Conservation (phyloP, 2,797 vertebrate species). For the Chaetodon trifasciatus region DNA sequence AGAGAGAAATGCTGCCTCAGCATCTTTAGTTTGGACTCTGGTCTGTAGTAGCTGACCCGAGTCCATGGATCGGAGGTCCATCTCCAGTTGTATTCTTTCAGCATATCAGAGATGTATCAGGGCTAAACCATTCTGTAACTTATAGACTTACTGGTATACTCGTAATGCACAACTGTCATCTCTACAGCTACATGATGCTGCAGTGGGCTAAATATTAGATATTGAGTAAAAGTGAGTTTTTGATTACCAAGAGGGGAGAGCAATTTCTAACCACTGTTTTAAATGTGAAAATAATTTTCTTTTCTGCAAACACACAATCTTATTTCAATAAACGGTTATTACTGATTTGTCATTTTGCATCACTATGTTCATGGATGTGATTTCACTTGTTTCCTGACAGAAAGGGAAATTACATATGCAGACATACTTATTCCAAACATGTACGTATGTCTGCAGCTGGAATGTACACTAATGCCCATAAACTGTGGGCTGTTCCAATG, state of each 20-base stretch:
- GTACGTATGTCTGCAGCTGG: not conserved
- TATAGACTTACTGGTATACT: not conserved
- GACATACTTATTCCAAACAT: not conserved
- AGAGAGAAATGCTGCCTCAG: too few species aligned
- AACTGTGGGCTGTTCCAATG: not conserved
- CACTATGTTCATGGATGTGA: not conserved
- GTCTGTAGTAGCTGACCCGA: too few species aligned
- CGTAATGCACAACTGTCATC: not conserved
- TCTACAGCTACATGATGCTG: not conserved
- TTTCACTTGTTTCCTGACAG: not conserved
- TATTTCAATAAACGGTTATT: not conserved
- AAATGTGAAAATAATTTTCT: not conserved
- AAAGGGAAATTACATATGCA: not conserved
- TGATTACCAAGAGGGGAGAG: not conserved
- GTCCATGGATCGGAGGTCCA: too few species aligned
- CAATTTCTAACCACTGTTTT: not conserved
- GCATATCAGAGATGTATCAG: too few species aligned
- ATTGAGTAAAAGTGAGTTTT: not conserved
- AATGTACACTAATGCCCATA: not conserved
- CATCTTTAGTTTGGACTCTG: too few species aligned
- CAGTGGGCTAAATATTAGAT: not conserved
- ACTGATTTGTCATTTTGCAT: not conserved
- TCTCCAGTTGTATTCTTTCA: too few species aligned
- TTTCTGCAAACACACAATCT: not conserved
- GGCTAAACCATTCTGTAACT: too few species aligned